Base-by-base conservation (phyloP, 2,888 invertebrate species). In the Lymantria dispar region DNA sequence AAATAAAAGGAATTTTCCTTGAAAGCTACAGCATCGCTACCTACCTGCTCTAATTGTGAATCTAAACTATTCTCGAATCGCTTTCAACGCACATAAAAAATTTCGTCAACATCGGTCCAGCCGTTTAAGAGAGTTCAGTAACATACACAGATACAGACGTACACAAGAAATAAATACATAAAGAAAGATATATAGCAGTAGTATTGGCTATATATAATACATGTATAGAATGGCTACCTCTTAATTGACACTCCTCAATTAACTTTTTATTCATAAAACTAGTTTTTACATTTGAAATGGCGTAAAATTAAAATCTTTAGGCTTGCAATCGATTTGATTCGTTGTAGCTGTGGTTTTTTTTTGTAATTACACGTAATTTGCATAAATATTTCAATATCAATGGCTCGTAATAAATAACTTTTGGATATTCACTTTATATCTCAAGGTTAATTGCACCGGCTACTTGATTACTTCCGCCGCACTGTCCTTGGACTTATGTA, bases 221-320 rank as follows among this genome's bases (percentile, higher is more conserved):
- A 22, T 3, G 22, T 22, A 22, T 22, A 22, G 2, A 22, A 22
- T 5, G 5, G 22, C 22, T 33, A 33, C 8, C 33, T 33, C 33
- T 33, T 33, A 33, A 8, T 33, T 33, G 33, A 1, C 33, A 14
- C 9, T 30, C 22, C 2, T 22, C 22, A 22, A 22, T 46, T 40
- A 31, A 5, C 0, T 8, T 43, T 13, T 7, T 3, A 3, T 22
- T 7, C n/a, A 7, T 15, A 14, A 14, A 44, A 15, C 14, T 14
- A 40, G 40, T 40, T 40, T 40, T 40, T 40, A 14, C 12, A 12
- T 38, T 12, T 9, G 7, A 38, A 47, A 47, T 36, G 39, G 47
- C 51, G 40, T 40, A 36, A 45, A 52, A 47, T 43, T 51, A 44
- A 52, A 15, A 45, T 40, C 37, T 40, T 52, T 38, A 40, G 30